phyloP scores from a whole-genome alignment of 2,797 vertebrate genomes.

The Spondyliosoma cantharus region DNA sequence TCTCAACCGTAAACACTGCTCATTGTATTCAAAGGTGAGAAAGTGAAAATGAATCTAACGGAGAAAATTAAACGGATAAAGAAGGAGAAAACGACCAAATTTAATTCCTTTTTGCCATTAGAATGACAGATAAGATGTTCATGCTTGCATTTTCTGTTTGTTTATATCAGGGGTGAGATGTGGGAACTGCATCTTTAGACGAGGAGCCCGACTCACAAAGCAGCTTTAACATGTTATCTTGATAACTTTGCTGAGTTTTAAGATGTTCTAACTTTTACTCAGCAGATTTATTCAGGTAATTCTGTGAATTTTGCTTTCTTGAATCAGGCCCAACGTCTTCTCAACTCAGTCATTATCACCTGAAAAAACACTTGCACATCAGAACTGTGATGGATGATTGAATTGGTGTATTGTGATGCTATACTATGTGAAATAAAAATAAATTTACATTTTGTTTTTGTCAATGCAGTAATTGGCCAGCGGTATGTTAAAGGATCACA shows the following conservation, averaged over 20 bases:
- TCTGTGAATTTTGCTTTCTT: slow-evolving; percentile 13
- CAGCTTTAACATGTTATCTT: slow-evolving; percentile 17
- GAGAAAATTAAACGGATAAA: slow-evolving; percentile 26
- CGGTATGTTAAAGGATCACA: not conserved
- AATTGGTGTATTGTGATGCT: slow-evolving; percentile 70
- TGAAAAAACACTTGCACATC: slow-evolving; percentile 77
- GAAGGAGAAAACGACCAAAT: slow-evolving; percentile 56
- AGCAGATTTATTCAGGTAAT: slow-evolving; percentile 15
- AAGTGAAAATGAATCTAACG: slow-evolving; percentile 43
- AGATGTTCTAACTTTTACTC: slow-evolving; percentile 8
- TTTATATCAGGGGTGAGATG: slow-evolving; percentile 36
- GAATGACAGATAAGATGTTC: slow-evolving; percentile 28
- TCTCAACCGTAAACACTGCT: slow-evolving; percentile 57
- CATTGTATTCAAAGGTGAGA: slow-evolving; percentile 48
- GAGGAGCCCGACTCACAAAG: slow-evolving; percentile 14
- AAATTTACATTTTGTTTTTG: slow-evolving; percentile 45
- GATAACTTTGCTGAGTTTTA: slow-evolving; percentile 19
- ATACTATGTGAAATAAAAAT: slow-evolving; percentile 78
- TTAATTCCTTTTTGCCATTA: slow-evolving; percentile 44
- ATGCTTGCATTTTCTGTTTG: slow-evolving; percentile 52
- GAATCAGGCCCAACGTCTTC: slow-evolving; percentile 27
- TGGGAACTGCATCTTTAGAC: slow-evolving; percentile 33
- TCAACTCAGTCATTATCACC: slow-evolving; percentile 64
- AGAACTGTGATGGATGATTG: slow-evolving; percentile 74
- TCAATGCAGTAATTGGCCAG: not conserved